Conservation (phyloP, 2,113 vertebrate genomes). For the Apistogramma diplotaenia region DNA sequence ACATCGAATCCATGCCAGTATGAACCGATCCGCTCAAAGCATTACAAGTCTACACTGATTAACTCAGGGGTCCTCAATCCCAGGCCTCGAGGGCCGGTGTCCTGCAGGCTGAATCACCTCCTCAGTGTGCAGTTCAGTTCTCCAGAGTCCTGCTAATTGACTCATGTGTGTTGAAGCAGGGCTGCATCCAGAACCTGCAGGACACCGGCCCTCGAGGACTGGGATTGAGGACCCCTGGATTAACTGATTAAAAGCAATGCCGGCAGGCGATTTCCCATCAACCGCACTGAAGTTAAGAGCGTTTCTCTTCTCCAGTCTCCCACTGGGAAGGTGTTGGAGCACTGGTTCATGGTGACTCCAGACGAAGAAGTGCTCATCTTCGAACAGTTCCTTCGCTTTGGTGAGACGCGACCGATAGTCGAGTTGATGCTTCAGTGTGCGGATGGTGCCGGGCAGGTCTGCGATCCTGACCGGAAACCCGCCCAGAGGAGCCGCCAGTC, state of each 20-base stretch:
- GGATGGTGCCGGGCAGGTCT: constrained; percentile 63
- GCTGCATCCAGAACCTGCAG: no score
- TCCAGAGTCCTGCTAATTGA: no score
- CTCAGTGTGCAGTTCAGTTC: no score
- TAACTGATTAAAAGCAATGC: not conserved
- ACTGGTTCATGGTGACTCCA: constrained; percentile 89
- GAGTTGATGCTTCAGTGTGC: constrained; percentile 87
- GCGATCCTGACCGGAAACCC: constrained; percentile 74
- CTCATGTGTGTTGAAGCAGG: no score
- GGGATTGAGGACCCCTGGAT: no score
- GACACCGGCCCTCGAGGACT: no score
- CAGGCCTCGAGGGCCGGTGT: no score
- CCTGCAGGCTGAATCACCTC: no score
- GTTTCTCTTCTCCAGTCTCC: constrained; percentile 77
- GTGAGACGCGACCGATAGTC: constrained; percentile 92
- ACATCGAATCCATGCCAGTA: no score
- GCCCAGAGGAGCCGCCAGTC: constrained; percentile 26
- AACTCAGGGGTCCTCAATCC: no score
- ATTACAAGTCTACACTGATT: no score
- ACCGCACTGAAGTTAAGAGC: not conserved
- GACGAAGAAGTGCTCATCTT: constrained; percentile 91
- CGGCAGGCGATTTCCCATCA: not conserved
- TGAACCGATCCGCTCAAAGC: no score
- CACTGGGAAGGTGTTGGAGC: constrained; percentile 87
- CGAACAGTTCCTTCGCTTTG: constrained; percentile 92